phyloP scores from a whole-genome alignment of 2,888 invertebrate species.

The Nomada ruficornis region DNA sequence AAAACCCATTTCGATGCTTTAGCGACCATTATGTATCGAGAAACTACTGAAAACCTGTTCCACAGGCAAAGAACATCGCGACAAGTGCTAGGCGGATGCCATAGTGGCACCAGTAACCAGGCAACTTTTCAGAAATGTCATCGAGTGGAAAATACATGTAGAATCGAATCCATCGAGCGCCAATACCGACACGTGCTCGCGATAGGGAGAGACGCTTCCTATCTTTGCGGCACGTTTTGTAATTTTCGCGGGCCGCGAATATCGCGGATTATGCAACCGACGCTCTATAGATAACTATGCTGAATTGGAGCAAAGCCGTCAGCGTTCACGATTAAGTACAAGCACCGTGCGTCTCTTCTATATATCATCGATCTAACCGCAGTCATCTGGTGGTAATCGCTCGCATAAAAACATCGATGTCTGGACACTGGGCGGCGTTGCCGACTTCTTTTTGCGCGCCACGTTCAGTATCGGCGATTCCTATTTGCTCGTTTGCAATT shows the following conservation, averaged over 20 bases:
- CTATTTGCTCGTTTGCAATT: slow-evolving; percentile 16
- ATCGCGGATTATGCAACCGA: slow-evolving; percentile 43
- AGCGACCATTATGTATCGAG: slow-evolving; percentile 30
- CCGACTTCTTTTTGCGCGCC: background rate
- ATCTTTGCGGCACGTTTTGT: background rate
- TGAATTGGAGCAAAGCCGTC: slow-evolving; percentile 52
- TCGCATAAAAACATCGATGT: slow-evolving; percentile 3
- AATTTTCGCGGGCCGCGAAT: slow-evolving; percentile 36
- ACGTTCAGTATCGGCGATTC: background rate
- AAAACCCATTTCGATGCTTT: background rate
- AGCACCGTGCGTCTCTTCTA: slow-evolving; percentile 35
- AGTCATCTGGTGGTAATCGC: slow-evolving; percentile 14
- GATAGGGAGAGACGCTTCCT: background rate
- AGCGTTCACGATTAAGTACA: slow-evolving; percentile 50
- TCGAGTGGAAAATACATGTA: background rate
- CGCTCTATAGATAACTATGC: slow-evolving; percentile 45
- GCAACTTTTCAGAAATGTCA: slow-evolving; percentile 1
- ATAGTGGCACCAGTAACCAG: background rate
- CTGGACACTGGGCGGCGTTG: background rate
- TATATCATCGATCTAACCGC: slow-evolving; percentile 16
- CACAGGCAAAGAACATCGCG: background rate
- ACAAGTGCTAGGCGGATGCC: background rate
- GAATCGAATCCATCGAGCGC: background rate
- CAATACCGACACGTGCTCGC: background rate
- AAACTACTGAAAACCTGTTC: slow-evolving; percentile 50